These are phyloP conservation scores for Caenorhabditis panamensis DNA, from an alignment of 2,888 invertebrate species.

Conservation along the genomic window DNA sequence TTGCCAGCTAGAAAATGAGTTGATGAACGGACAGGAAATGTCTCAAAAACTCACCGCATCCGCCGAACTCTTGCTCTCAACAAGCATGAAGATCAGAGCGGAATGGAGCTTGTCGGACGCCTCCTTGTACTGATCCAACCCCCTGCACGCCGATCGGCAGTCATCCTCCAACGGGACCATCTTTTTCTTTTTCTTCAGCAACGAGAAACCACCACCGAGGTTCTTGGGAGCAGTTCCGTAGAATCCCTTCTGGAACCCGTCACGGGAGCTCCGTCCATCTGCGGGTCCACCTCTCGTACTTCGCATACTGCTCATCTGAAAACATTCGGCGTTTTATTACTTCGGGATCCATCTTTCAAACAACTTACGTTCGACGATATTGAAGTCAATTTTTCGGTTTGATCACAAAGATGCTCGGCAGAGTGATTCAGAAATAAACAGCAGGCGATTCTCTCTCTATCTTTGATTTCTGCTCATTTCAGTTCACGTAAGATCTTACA, in stretches of 20 bases:
- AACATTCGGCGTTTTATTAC: too few species aligned
- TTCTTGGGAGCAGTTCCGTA: slow-evolving; percentile 12
- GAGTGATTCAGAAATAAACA: too few species aligned
- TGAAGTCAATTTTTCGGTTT: neutral
- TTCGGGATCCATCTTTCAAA: too few species aligned
- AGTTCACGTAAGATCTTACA: neutral
- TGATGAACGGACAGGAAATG: too few species aligned
- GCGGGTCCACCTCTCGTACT: slow-evolving; percentile 1
- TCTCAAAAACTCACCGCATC: neutral
- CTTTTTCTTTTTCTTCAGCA: slow-evolving; percentile 27
- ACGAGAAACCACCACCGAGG: neutral
- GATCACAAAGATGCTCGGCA: too few species aligned
- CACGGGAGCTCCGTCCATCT: neutral
- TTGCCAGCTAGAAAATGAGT: slow-evolving; percentile 5
- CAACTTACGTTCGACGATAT: neutral
- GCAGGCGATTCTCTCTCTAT: neutral
- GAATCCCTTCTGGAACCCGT: slow-evolving; percentile 24
- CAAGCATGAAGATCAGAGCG: slow-evolving; percentile 9
- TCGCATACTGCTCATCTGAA: slow-evolving; percentile 28
- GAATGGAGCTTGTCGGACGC: slow-evolving; percentile 26
- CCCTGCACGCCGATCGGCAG: neutral
- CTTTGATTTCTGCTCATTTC: neutral
- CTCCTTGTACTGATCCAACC: slow-evolving; percentile 24
- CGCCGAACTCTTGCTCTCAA: slow-evolving; percentile 11
- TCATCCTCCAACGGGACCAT: slow-evolving; percentile 6